Base-by-base conservation (phyloP, 2,113 vertebrate species). In the Boulengeromyrus knoepffleri region DNA sequence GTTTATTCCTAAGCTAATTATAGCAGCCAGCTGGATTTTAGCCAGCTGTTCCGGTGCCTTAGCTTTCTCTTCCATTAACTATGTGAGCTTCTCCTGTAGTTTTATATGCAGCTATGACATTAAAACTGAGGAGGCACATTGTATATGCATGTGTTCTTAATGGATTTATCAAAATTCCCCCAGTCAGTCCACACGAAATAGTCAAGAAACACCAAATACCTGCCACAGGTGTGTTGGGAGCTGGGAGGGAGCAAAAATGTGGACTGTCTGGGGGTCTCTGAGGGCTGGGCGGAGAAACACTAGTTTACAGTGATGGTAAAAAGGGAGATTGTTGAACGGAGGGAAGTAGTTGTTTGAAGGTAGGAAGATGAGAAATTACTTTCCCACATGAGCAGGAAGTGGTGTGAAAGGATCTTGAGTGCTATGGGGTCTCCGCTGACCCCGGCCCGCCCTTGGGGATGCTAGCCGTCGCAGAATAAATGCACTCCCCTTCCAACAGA, bases 1-100 rank as follows among this genome's bases (percentile, higher is more conserved):
- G 89, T 87, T 88, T 91, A 89, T 91, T 90, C 39, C 66, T 88
- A 50, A 66, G 91, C 85, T 94, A 91, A 95, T 95, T 95, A 90
- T 89, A 88, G 89, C 77, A 91, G 47, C 70, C 92, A 74, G 89
- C 36, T 80, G 31, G 36, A 42, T 39, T 19, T 42, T 19, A 80
- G 13, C 74, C 74, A 80, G 31, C 74, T 15, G 74, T 80, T 80
- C 17, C 2, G 17, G 15, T 80, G 6, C 17, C 31, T 42, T 80
- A 19, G 3, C 87, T 85, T 52, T 56, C 89, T 85, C 31, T 89
- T 80, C 36, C 50, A 10, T 21, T 53, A 31, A 17, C 88, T 19
- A 39, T 39, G 12, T 27, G 0, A 19, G 8, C 24, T 45, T 39
- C 6, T 62, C 45, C 62, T 17, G 12, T 19, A 36, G 3, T 77